These are phyloP conservation scores for Itoplectis maculator DNA, from an alignment of 2,888 invertebrate genomes.

Conservation along the genomic window DNA sequence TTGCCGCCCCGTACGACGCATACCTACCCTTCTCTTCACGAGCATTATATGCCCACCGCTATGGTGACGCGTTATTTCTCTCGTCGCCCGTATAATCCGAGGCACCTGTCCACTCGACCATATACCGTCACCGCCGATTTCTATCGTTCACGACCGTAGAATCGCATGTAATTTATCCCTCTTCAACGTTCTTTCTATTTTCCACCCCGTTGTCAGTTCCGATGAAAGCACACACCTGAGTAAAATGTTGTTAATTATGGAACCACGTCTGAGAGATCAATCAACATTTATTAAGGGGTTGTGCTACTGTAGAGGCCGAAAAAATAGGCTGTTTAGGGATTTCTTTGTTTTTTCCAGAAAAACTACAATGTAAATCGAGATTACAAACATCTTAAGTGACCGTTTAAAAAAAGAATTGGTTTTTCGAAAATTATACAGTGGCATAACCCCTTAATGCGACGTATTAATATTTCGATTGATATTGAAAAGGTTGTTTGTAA, in stretches of 20 bases:
- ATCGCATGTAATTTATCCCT: background rate
- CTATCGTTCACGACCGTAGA: background rate
- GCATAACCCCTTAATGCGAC: no score
- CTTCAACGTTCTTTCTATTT: constrained; percentile 3
- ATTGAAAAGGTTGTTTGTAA: background rate
- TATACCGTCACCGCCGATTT: background rate
- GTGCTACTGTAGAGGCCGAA: no score
- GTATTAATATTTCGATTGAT: background rate
- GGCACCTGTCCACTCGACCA: constrained; percentile 4
- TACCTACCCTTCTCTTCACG: background rate
- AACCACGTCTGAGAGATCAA: no score
- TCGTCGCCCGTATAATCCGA: constrained; percentile 5
- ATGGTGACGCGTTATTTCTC: constrained; percentile 10
- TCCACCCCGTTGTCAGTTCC: background rate
- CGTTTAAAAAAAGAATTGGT: no score
- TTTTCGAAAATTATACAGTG: no score
- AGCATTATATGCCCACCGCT: background rate
- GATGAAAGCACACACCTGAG: no score
- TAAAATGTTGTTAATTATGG: no score
- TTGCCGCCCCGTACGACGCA: background rate
- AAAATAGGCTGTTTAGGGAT: no score
- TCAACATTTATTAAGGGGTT: no score
- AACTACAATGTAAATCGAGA: no score
- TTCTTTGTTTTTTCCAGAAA: no score
- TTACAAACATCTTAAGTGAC: no score